Conservation (phyloP, 2,113 vertebrate species). For the Bostrychus sinensis region DNA sequence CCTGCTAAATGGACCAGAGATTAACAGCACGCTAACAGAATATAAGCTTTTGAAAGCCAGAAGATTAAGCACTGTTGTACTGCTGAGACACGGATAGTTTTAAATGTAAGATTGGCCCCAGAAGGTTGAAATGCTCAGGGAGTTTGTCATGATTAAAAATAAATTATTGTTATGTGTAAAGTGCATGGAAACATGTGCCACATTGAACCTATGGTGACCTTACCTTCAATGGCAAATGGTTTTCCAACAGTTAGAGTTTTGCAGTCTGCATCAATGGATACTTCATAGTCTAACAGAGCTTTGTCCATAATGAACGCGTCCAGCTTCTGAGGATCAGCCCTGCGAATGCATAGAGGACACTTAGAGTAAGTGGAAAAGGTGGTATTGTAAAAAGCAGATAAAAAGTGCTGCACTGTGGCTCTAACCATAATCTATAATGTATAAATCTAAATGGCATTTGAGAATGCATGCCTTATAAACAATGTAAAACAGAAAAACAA, state of each 20-base stretch:
- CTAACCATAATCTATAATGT: background rate
- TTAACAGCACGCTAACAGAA: constrained; percentile 43
- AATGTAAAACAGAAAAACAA: background rate
- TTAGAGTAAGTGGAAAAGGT: background rate
- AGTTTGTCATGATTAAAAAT: constrained; percentile 8
- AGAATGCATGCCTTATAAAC: background rate
- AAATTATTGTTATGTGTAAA: background rate
- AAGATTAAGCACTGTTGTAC: constrained; percentile 54
- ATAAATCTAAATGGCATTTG: background rate
- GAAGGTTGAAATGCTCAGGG: background rate
- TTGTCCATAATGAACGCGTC: constrained; percentile 99
- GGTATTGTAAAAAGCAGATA: background rate
- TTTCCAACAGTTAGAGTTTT: constrained; percentile 96
- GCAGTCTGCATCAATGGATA: constrained; percentile 97
- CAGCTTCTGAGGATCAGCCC: constrained; percentile 93
- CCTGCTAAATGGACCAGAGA: constrained; percentile 61
- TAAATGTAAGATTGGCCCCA: constrained; percentile 29
- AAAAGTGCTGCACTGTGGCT: constrained; percentile 1
- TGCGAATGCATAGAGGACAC: constrained; percentile 60
- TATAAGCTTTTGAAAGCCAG: constrained; percentile 59
- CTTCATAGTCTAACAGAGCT: constrained; percentile 98
- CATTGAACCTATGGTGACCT: background rate
- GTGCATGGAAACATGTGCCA: background rate
- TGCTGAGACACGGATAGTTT: constrained; percentile 49
- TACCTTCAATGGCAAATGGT: constrained; percentile 98